Conservation (phyloP, 2,888 invertebrate genomes). For the Craniophora ligustri region DNA sequence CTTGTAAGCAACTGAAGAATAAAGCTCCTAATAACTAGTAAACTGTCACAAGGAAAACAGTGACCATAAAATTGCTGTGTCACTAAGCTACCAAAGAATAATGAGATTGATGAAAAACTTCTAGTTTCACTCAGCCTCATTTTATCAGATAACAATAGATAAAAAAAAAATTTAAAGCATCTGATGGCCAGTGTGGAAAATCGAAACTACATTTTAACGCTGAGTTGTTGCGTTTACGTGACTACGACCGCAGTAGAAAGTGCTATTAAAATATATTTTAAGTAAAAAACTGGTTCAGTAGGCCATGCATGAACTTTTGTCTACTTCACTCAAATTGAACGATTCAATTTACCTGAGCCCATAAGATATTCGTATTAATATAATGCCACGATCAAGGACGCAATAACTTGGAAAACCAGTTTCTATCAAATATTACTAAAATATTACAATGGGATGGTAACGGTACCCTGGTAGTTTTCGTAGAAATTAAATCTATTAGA, state of each 20-base stretch:
- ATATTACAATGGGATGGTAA: constrained; percentile 38
- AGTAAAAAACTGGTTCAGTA: constrained; percentile 60
- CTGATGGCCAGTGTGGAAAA: constrained; percentile 16
- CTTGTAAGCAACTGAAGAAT: neutral
- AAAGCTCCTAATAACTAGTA: neutral
- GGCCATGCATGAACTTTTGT: constrained; percentile 56
- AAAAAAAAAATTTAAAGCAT: constrained; percentile 41
- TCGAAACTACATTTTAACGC: constrained; percentile 26
- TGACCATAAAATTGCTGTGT: constrained; percentile 6
- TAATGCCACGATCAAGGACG: constrained; percentile 71
- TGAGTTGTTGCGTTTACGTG: constrained; percentile 39
- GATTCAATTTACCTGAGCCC: constrained; percentile 9
- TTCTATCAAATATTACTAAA: constrained; percentile 65
- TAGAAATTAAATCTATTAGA: neutral
- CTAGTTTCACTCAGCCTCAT: constrained; percentile 19
- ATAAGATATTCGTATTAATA: constrained; percentile 57
- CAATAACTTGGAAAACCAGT: constrained; percentile 73
- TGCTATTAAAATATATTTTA: constrained; percentile 51
- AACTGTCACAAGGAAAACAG: constrained; percentile 20
- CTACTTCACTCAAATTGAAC: constrained; percentile 16
- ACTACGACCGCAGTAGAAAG: constrained; percentile 60
- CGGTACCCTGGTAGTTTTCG: constrained; percentile 8
- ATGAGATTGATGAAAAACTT: constrained; percentile 19
- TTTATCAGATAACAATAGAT: constrained; percentile 60
- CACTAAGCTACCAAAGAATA: constrained; percentile 18